Evolutionary conservation across 2,797 vertebrate genomes (phyloP).

Genomic region (Tympanoctomys barrerae): DNA sequence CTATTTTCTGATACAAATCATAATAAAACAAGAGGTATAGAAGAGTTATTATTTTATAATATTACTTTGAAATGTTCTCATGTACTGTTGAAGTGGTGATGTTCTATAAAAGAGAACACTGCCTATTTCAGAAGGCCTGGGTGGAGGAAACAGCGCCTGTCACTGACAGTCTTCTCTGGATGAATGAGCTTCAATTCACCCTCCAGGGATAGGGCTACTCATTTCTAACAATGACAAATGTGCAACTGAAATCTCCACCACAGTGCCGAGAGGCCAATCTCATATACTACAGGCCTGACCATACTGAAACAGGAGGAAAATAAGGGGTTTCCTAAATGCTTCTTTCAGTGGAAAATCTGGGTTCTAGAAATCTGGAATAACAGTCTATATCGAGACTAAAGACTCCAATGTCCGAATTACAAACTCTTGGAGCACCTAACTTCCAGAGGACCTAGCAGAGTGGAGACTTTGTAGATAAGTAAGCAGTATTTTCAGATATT

Average conservation of each 20-base stretch:
- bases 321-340: neutral
- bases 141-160: slow-evolving; percentile 48
- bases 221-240: slow-evolving; percentile 50
- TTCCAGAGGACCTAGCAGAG: slow-evolving; percentile 18
- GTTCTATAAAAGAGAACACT: neutral
- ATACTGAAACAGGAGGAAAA: neutral
- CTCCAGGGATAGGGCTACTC: slow-evolving; percentile 40
- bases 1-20: slow-evolving; percentile 41
- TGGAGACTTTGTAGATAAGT: neutral
- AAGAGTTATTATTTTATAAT: slow-evolving; percentile 50
- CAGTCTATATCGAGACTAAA: slow-evolving; percentile 39
- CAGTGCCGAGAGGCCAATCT: slow-evolving; percentile 33
- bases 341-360: slow-evolving; percentile 15
- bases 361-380: slow-evolving; percentile 34
- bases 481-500: neutral
- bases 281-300: neutral
- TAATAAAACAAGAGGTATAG: slow-evolving; percentile 50
- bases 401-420: slow-evolving; percentile 7
- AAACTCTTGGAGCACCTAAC: neutral
- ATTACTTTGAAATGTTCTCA: slow-evolving; percentile 38
- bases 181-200: slow-evolving; percentile 69
- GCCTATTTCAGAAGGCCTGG: slow-evolving; percentile 49
- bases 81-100: neutral
- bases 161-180: slow-evolving; percentile 70
- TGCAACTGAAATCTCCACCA: slow-evolving; percentile 23